These are phyloP conservation scores for Siphonodentalium dalli DNA, from an alignment of 2,888 invertebrate genomes.

Conservation along the genomic window DNA sequence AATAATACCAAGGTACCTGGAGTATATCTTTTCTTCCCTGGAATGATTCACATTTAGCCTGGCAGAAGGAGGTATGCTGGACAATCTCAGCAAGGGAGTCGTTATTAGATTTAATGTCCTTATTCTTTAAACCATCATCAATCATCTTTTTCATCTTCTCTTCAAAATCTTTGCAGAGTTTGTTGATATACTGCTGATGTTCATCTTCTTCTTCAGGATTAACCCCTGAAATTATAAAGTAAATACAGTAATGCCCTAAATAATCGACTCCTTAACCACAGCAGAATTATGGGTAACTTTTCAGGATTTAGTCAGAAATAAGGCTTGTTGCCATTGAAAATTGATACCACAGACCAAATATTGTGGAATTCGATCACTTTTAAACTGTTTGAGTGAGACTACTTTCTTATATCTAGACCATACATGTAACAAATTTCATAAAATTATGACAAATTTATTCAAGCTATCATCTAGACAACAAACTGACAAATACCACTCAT, in stretches of 20 bases:
- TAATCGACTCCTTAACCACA: no score
- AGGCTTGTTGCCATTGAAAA: no score
- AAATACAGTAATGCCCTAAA: background rate
- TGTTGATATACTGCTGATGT: constrained; percentile 73
- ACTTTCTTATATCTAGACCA: no score
- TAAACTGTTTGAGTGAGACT: no score
- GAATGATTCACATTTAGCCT: constrained; percentile 75
- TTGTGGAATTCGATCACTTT: no score
- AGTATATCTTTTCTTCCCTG: constrained; percentile 76
- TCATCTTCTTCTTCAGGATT: constrained; percentile 68
- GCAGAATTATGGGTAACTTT: no score
- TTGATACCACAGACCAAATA: no score
- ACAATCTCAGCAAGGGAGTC: constrained; percentile 73
- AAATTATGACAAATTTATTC: no score
- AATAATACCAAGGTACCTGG: constrained; percentile 53
- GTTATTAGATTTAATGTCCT: constrained; percentile 70
- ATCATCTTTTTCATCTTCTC: constrained; percentile 76
- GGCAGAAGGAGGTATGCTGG: constrained; percentile 77
- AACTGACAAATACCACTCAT: no score
- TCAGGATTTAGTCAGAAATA: no score
- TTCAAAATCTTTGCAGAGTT: constrained; percentile 74
- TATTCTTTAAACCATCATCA: constrained; percentile 66
- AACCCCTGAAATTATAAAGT: constrained; percentile 59
- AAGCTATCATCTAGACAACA: no score
- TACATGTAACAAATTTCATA: no score